Evolutionary conservation across 2,797 vertebrate species (phyloP).

Genomic region (Poeciliopsis infans): DNA sequence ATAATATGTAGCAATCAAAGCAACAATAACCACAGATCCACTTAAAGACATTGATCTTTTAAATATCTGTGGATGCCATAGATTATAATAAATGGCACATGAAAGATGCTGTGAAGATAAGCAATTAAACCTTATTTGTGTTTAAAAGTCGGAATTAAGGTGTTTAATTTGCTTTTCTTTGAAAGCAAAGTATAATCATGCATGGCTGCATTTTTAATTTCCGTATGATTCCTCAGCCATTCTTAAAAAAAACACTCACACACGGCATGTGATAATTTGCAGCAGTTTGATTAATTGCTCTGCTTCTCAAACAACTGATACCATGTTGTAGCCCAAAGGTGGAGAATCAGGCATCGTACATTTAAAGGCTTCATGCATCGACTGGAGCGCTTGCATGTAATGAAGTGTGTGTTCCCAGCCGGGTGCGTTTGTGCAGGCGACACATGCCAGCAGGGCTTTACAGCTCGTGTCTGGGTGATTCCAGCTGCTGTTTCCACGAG

Average conservation of each 20-base stretch:
- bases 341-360: slow-evolving; percentile 63
- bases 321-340: slow-evolving; percentile 46
- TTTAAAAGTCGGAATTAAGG: too few species aligned
- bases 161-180: slow-evolving; percentile 5
- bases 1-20: not conserved
- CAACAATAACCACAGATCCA: not conserved
- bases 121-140: too few species aligned
- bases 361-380: slow-evolving; percentile 71
- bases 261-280: slow-evolving; percentile 34
- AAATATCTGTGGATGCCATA: too few species aligned
- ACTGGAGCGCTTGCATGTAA: slow-evolving; percentile 70
- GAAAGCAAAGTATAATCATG: not conserved
- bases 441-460: slow-evolving; percentile 67
- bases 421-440: slow-evolving; percentile 64
- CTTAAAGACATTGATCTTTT: not conserved
- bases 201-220: not conserved
- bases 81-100: too few species aligned
- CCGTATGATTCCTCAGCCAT: not conserved
- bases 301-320: slow-evolving; percentile 38
- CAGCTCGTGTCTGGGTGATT: slow-evolving; percentile 69
- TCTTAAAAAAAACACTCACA: slow-evolving; percentile 31
- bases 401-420: slow-evolving; percentile 75
- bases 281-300: slow-evolving; percentile 54
- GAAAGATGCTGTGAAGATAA: too few species aligned
- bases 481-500: slow-evolving; percentile 77